Evolutionary conservation across 2,113 vertebrate genomes (phyloP).

Genomic region (Bubalus kerabau): DNA sequence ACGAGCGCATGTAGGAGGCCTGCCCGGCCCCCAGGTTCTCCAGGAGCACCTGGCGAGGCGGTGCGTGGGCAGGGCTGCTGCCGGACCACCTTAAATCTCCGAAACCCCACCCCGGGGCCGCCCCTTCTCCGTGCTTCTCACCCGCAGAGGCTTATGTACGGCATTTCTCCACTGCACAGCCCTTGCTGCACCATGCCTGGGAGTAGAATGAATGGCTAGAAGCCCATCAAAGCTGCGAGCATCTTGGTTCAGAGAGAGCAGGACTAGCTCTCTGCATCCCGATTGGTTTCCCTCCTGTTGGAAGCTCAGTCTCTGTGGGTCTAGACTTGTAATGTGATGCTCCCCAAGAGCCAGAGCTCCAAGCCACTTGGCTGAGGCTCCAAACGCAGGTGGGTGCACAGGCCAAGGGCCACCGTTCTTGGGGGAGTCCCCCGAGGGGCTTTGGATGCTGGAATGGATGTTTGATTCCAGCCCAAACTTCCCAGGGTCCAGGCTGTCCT

Average conservation of each 20-base stretch:
- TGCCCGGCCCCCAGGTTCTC: accelerated
- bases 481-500: background rate
- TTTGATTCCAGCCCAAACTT: background rate
- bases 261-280: background rate
- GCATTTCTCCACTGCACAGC: background rate
- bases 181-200: accelerated
- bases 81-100: accelerated
- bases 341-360: too few relatives aligned
- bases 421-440: accelerated
- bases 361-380: background rate
- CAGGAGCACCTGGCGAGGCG: background rate
- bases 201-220: background rate
- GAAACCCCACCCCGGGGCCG: accelerated
- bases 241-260: background rate
- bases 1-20: accelerated
- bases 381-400: accelerated
- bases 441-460: background rate
- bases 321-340: background rate
- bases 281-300: background rate
- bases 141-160: accelerated
- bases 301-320: background rate
- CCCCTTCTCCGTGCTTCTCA: too few relatives aligned
- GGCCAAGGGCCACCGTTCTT: accelerated
- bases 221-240: background rate
- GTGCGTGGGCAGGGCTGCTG: background rate